Evolutionary conservation across 2,888 invertebrate species (phyloP).

Genomic region (Eutolmus rufibarbis): DNA sequence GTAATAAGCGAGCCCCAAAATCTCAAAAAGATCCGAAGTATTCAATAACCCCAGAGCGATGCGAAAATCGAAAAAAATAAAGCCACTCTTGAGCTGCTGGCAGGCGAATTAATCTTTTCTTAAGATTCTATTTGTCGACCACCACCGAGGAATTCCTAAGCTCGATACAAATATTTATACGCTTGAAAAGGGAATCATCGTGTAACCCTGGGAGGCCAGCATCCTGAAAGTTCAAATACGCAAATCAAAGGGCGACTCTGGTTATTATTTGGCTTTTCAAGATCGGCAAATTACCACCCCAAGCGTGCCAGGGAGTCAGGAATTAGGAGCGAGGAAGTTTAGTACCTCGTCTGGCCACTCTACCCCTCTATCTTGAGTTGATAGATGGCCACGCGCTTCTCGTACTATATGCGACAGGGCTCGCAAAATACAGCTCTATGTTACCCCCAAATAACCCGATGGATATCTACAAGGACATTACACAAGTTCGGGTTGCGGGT

Average conservation of each 20-base stretch:
- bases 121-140: neutral
- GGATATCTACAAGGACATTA: conserved; percentile 28
- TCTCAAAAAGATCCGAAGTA: neutral
- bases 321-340: neutral
- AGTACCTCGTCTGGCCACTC: neutral
- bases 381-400: neutral
- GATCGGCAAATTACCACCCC: neutral
- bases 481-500: neutral
- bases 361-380: neutral
- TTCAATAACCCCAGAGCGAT: neutral
- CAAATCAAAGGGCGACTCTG: neutral
- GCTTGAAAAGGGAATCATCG: neutral
- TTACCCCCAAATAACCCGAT: conserved; percentile 5
- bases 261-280: neutral
- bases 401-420: neutral
- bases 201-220: neutral
- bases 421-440: neutral
- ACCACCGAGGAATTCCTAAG: neutral
- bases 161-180: neutral
- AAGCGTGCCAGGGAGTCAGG: neutral
- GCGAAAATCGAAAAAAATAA: neutral
- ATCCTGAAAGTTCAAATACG: neutral
- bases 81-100: neutral
- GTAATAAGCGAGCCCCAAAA: neutral
- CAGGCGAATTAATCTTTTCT: neutral